These are phyloP conservation scores for Phylloscopus whistleri DNA, from an alignment of 2,113 vertebrate genomes.

Conservation along the genomic window DNA sequence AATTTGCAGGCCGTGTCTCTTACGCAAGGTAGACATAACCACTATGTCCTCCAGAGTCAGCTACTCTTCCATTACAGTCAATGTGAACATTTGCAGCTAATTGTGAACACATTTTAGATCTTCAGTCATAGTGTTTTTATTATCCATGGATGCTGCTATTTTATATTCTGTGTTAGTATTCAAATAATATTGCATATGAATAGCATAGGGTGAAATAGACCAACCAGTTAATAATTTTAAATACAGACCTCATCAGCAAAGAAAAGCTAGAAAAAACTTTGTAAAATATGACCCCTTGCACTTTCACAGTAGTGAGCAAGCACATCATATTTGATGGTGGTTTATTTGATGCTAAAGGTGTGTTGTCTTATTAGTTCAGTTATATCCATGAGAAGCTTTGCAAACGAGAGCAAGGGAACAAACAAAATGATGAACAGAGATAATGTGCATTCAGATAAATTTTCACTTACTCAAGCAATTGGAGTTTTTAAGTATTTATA, in stretches of 20 bases:
- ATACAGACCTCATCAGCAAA: slow-evolving; percentile 48
- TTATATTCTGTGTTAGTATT: slow-evolving; percentile 43
- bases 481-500: slow-evolving; percentile 12
- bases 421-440: neutral
- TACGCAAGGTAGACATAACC: neutral
- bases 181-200: slow-evolving; percentile 36
- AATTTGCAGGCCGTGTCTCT: neutral
- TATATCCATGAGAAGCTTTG: neutral
- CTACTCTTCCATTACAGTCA: neutral
- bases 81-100: slow-evolving; percentile 31
- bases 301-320: neutral
- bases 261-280: neutral
- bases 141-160: slow-evolving; percentile 59
- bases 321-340: neutral
- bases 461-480: neutral
- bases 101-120: slow-evolving; percentile 42
- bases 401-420: neutral
- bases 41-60: neutral
- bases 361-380: neutral
- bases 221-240: slow-evolving; percentile 42
- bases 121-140: slow-evolving; percentile 42
- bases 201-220: slow-evolving; percentile 42
- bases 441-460: neutral
- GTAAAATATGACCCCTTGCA: slow-evolving; percentile 12
- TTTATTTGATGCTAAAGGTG: neutral